These are phyloP conservation scores for Campopleginae sp. DNA, from an alignment of 2,888 invertebrate genomes.

Conservation along the genomic window DNA sequence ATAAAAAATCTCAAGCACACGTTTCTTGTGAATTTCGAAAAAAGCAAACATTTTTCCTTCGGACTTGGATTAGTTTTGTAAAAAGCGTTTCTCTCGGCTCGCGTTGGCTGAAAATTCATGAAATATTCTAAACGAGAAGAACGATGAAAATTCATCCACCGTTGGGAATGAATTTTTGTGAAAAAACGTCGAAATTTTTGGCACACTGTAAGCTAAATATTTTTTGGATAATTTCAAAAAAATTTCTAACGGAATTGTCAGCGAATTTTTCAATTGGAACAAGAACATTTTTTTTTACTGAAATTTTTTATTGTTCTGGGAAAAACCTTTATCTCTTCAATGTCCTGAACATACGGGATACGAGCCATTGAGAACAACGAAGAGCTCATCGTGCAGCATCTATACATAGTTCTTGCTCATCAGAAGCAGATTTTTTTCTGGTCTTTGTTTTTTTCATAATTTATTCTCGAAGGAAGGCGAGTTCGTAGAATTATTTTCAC, in stretches of 20 bases:
- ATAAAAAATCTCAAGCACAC: not conserved
- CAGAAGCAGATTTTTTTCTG: conserved; percentile 3
- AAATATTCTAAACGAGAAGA: not conserved
- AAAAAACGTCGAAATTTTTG: too few species aligned
- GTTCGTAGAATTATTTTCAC: conserved; percentile 10
- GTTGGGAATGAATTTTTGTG: too few species aligned
- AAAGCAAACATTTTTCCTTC: not conserved
- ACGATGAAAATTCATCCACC: not conserved
- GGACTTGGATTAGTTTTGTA: not conserved
- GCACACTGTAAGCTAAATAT: too few species aligned
- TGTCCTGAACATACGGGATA: conserved; percentile 32
- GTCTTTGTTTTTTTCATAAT: not conserved
- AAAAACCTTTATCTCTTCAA: conserved; percentile 22
- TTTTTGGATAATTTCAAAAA: too few species aligned
- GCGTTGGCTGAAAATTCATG: not conserved
- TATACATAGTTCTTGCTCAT: conserved; percentile 18
- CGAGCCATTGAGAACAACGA: conserved; percentile 32
- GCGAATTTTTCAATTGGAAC: too few species aligned
- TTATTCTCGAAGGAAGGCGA: conserved; percentile 2
- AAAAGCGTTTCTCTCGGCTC: not conserved
- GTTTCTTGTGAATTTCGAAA: not conserved
- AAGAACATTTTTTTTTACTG: conserved; percentile 8
- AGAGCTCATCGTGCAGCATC: conserved; percentile 9
- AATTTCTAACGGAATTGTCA: too few species aligned
- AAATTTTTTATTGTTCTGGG: conserved; percentile 3